Conservation (phyloP, 2,797 vertebrate genomes). For the Nasua narica region DNA sequence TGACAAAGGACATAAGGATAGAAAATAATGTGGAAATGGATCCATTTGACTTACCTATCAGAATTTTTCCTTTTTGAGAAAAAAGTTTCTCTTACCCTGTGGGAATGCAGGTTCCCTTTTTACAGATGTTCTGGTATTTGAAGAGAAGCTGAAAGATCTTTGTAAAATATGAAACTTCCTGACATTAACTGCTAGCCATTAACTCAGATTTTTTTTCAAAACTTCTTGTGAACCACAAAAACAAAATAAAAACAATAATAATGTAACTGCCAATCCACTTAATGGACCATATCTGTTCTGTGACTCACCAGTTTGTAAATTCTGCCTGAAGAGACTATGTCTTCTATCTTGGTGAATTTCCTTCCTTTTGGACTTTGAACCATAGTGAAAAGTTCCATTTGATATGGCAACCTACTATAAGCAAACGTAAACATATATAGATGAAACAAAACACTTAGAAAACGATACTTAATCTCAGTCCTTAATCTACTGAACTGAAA, state of each 20-base stretch:
- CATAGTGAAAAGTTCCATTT: neutral
- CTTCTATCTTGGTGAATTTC: neutral
- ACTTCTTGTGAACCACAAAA: neutral
- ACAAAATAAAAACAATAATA: neutral
- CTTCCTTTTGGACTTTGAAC: neutral
- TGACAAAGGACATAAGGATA: neutral
- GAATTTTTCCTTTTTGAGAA: neutral
- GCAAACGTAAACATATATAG: neutral
- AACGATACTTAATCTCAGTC: neutral
- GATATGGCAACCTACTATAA: neutral
- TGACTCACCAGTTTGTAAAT: neutral
- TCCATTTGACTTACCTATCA: neutral
- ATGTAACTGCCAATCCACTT: neutral
- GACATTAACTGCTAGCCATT: neutral
- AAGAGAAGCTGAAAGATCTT: neutral
- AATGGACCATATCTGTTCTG: neutral
- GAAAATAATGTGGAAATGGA: neutral
- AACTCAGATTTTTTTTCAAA: neutral
- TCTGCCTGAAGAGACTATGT: neutral
- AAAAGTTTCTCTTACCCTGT: neutral
- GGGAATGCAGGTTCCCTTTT: neutral
- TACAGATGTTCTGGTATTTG: constrained; percentile 21
- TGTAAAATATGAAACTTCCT: neutral
- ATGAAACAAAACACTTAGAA: constrained; percentile 23
- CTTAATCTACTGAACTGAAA: neutral